Evolutionary conservation across 2,888 invertebrate genomes (phyloP), one percentile per base, ranked within the genome.

Genomic region (Sinhomidia bicolor): DNA sequence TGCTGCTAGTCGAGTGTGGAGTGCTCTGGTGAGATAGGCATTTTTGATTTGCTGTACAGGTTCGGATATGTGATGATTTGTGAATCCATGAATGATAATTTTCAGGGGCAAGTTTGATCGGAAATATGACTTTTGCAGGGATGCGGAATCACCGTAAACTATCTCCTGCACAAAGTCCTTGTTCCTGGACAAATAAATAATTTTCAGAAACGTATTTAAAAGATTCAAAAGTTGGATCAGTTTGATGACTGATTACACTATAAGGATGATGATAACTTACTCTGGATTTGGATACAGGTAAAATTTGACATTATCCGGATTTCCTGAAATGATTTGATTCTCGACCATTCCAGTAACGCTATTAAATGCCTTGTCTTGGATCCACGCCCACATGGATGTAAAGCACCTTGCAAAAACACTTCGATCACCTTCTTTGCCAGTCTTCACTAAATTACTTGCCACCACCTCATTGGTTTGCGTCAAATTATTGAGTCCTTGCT

Each of bases 1-100:
- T 6, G 44, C 10, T 14, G 74, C 47, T n/a, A 14, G 44, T 26
- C 74, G 10, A 29, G n/a, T 47, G 1, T 47, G 44, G 0, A 47
- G 26, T 26, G 26, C 47, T 60, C 79, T 10, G 32, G 20, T 44
- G 1, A 60, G 41, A 60, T 79, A 79, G 0, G 87, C 90, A 65
- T 90, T 89, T 71, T 90, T 90, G 1, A 89, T 87, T 47, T 89
- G 62, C 54, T 90, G 90, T 12, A 84, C 84, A 14, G 87, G 85
- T n/a, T 84, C 81, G 10, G 84, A 87, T 57, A 81, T 83, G 36
- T 87, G 81, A n/a, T 85, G 51, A 32, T 84, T 89, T 3, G 89
- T 89, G 29, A 89, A 90, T 9, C 90, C 90, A 17, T 90, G 90
- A 85, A 90, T 87, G 1, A 90, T 32, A 12, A 89, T 81, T 78